Base-by-base conservation (phyloP, 2,113 vertebrate species). In the Maccullochella peelii region DNA sequence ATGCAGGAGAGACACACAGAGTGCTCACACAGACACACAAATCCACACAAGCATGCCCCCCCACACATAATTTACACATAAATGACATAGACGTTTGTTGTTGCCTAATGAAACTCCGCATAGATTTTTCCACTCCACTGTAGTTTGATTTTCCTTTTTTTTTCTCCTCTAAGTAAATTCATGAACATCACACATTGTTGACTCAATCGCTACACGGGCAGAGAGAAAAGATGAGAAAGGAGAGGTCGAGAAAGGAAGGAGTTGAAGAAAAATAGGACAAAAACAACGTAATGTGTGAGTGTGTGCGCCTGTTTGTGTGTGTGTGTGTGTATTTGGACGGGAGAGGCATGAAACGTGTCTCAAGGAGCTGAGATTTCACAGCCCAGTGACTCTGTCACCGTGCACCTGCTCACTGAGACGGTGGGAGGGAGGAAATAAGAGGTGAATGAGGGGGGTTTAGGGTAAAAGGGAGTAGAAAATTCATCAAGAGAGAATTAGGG, bases 371-470 rank as follows among this genome's bases (percentile, higher is more conserved):
- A 85, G 86, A 89, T 93, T 93, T 94, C 92, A 93, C 92, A 86
- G 92, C 80, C 91, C 92, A 92, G 84, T 87, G 92, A 82, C 52
- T 92, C 81, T 91, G 88, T 92, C 88, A 80, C 86, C 61, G 86
- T 93, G 92, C 93, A 94, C 93, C 94, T 94, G 92, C 91, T 93
- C 86, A 73, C 90, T 33, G 70, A 86, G 76, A 89, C 52, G 38
- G 73, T 59, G 79, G 67, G 69, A 77, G 58, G 72, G 79, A 80
- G 79, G 79, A 76, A 77, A 86, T 67, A 42, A 92, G 86, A 52
- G 65, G 38, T n/a, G n/a, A n/a, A n/a, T n/a, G n/a, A n/a, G 40
- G 73, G 63, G 49, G 42, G 65, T 68, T 63, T 27, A 14, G 38
- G 69, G 40, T 50, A 49, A 71, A 85, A 68, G 23, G 12, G 50